phyloP scores from a whole-genome alignment of 2,888 invertebrate genomes.

The Hirtodrosophila histrioides region DNA sequence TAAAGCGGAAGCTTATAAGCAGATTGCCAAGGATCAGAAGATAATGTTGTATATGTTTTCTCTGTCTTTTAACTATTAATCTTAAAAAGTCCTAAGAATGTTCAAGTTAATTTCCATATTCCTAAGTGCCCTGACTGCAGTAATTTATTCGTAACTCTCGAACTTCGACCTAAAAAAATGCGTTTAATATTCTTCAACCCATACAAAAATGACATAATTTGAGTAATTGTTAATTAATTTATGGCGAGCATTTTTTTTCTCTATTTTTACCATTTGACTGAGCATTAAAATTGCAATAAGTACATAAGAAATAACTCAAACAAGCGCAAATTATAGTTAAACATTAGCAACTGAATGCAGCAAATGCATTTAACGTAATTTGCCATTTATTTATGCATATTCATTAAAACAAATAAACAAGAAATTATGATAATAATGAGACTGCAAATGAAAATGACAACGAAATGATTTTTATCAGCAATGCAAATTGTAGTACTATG shows the following conservation, averaged over 20 bases:
- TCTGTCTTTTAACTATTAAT: too few species aligned
- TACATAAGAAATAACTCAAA: constrained; percentile 27
- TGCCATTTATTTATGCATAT: constrained; percentile 76
- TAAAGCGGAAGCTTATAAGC: constrained; percentile 6
- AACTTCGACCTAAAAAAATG: too few species aligned
- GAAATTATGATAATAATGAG: constrained; percentile 70
- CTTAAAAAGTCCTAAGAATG: too few species aligned
- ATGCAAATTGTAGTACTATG: constrained; percentile 36
- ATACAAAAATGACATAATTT: constrained; percentile 1
- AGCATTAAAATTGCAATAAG: constrained; percentile 46
- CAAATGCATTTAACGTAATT: constrained; percentile 75
- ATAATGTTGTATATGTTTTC: too few species aligned
- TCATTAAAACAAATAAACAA: constrained; percentile 72
- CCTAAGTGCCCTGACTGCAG: too few species aligned
- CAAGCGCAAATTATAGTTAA: constrained; percentile 63
- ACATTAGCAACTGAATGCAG: constrained; percentile 49
- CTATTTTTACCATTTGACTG: constrained; percentile 40
- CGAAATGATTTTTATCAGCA: constrained; percentile 50
- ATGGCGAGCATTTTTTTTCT: constrained; percentile 41
- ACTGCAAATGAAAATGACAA: constrained; percentile 46
- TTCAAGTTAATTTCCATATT: neutral
- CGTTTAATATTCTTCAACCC: too few species aligned
- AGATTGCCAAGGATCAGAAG: constrained; percentile 8
- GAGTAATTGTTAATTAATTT: constrained; percentile 71
- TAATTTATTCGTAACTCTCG: too few species aligned